Evolutionary conservation across 2,888 invertebrate species (phyloP).

Genomic region (Campoletis raptor): DNA sequence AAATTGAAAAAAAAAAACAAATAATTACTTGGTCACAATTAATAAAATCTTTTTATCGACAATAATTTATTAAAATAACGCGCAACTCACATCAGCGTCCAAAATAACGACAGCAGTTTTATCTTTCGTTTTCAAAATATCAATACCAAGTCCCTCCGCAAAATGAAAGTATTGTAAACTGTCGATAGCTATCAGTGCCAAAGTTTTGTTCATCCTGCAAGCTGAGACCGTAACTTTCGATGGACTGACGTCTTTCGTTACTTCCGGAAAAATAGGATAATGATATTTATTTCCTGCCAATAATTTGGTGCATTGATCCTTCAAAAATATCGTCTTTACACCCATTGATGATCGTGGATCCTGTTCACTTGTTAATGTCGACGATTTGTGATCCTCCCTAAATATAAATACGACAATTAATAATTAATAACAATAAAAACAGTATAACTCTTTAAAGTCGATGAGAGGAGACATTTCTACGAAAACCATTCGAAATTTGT

Average conservation of each 20-base stretch:
- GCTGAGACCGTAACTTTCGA: conserved; percentile 74
- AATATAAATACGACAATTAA: background rate
- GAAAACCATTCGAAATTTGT: no score
- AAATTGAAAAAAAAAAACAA: no score
- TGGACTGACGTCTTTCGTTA: conserved; percentile 76
- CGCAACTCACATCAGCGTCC: conserved; percentile 88
- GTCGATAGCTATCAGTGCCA: conserved; percentile 90
- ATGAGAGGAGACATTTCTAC: no score
- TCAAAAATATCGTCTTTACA: conserved; percentile 81
- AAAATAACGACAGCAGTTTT: conserved; percentile 90
- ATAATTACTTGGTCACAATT: no score
- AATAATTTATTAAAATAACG: background rate
- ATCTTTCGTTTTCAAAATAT: conserved; percentile 87
- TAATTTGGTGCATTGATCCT: conserved; percentile 78
- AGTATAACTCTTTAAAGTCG: background rate
- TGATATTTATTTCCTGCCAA: conserved; percentile 81
- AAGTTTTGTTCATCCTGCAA: conserved; percentile 86
- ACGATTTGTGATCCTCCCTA: conserved; percentile 81
- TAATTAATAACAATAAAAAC: background rate
- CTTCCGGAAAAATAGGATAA: conserved; percentile 77
- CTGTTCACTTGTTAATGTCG: conserved; percentile 85
- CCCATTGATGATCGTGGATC: conserved; percentile 87
- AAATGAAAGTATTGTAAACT: conserved; percentile 90
- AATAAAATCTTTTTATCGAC: no score
- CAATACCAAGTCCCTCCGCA: conserved; percentile 91